Evolutionary conservation across 2,113 vertebrate species (phyloP).

Genomic region (Oceanodroma tethys): DNA sequence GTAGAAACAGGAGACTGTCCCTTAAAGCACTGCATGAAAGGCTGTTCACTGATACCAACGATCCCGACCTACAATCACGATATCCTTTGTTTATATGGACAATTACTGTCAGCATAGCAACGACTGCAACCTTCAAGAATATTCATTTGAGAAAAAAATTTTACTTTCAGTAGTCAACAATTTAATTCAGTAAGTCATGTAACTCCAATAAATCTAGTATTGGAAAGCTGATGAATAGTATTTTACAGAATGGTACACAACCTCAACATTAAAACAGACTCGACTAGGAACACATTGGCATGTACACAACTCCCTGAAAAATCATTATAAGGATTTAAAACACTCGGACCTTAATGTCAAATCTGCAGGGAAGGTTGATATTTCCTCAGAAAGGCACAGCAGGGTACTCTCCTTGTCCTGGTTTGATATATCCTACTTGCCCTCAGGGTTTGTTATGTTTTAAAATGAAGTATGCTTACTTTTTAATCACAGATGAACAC

Average conservation of each 20-base stretch:
- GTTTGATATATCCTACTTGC: conserved; percentile 45
- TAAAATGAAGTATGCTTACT: conserved; percentile 64
- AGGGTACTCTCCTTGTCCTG: conserved; percentile 44
- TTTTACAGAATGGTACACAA: background rate
- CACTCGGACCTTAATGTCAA: conserved; percentile 36
- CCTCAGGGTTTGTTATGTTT: conserved; percentile 54
- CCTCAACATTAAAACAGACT: background rate
- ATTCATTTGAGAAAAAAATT: background rate
- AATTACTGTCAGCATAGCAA: background rate
- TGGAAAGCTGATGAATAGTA: background rate
- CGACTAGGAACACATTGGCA: conserved; percentile 10
- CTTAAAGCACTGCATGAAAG: background rate
- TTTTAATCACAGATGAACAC: conserved; percentile 61
- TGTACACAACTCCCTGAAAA: conserved; percentile 47
- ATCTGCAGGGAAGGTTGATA: conserved; percentile 55
- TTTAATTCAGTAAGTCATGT: background rate
- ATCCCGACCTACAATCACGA: background rate
- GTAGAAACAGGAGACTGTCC: background rate
- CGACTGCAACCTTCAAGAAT: background rate
- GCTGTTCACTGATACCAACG: background rate
- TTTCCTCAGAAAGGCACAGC: conserved; percentile 62
- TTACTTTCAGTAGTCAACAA: background rate
- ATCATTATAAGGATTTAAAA: conserved; percentile 36
- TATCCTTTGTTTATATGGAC: background rate
- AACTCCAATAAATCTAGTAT: background rate